Evolutionary conservation across 2,888 invertebrate genomes (phyloP).

Genomic region (Spatulosminthurus flaviceps): DNA sequence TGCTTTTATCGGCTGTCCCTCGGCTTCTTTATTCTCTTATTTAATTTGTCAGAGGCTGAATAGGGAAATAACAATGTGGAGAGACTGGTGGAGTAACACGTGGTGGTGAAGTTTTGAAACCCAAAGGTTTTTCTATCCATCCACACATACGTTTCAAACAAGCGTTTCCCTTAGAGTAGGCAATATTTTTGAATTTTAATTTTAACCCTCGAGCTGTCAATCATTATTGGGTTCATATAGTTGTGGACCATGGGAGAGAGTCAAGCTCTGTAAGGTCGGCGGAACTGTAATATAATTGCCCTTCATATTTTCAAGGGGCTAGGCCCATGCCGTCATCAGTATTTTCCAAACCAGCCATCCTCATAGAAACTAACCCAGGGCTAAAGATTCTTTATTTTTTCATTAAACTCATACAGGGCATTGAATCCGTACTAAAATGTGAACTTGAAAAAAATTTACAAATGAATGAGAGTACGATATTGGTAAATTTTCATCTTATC

Average conservation of each 20-base stretch:
- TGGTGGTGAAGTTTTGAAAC: constrained; percentile 14
- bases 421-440: no score
- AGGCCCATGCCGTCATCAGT: no score
- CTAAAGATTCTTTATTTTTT: no score
- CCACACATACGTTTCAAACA: not conserved
- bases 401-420: no score
- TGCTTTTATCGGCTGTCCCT: constrained; percentile 1
- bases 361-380: no score
- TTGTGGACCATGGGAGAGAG: not conserved
- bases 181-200: constrained; percentile 35
- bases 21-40: not conserved
- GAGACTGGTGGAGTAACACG: not conserved
- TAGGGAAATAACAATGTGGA: no score
- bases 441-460: not conserved
- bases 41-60: not conserved
- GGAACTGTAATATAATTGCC: constrained; percentile 2
- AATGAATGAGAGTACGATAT: not conserved
- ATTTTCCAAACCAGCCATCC: no score
- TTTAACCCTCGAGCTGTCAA: constrained; percentile 49
- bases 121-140: no score
- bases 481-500: not conserved
- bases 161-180: not conserved
- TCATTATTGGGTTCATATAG: constrained; percentile 29
- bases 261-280: no score
- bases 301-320: not conserved